Base-by-base conservation (phyloP, 1,140 invertebrate genomes). In the Lasioglossum albipes region DNA sequence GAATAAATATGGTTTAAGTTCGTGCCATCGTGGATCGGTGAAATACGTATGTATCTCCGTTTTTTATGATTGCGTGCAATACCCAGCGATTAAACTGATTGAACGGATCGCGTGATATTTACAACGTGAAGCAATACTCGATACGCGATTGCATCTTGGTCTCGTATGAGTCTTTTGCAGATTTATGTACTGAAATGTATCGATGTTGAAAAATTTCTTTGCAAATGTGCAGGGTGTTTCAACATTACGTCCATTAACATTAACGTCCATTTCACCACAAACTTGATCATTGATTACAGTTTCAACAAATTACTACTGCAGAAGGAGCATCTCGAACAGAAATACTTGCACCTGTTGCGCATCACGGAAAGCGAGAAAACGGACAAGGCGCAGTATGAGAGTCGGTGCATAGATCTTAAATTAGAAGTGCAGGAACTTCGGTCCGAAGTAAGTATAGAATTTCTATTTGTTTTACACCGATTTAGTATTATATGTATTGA, bases 301-400 rank as follows among this genome's bases (percentile, higher is more conserved):
- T 99, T 98, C 94, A 98, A 98, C 94, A 98, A 98, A 94, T 93
- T 98, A 64, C 93, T 98, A 42, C 95, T 98, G 62, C 97, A 98
- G 93, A 98, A 98, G 91, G 97, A 98, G 91, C 97, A 99, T 92
- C 91, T 99, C 84, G 97, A 98, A 87, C 97, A 98, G 91, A 98
- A 98, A 92, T 97, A 99, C 93, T 93, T 98, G 31, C 98, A 99
- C 92, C 94, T 99, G 52, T 94, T 98, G 67, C 97, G 98, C 93
- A 97, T 99, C 36, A 96, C 98, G 20, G 98, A 99, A 91, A 98
- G 97, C 81, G 98, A 98, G 91, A 95, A 98, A 88, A 98, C 97
- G 7, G 97, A 97, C 0, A 98, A 98, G 89, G 98, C 97, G 96
- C 97, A 98, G 91, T 98, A 98, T 92, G 97, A 97, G 0, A 97